These are phyloP conservation scores for Papilio elwesi DNA, from an alignment of 2,888 invertebrate species.

Conservation along the genomic window DNA sequence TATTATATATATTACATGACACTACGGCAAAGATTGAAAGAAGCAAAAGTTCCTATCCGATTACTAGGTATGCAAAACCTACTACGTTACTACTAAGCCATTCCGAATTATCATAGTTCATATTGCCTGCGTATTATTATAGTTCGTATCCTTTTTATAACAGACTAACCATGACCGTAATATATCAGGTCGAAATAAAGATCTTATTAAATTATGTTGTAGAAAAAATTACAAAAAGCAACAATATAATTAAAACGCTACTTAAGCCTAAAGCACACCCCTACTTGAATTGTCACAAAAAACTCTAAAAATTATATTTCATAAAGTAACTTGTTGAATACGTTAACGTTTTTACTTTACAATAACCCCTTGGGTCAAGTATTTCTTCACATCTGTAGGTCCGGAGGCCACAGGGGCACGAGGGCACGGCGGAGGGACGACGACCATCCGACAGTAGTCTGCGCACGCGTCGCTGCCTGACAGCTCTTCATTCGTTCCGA, in stretches of 20 bases:
- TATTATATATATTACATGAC: too few species aligned
- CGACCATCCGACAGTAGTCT: constrained; percentile 69
- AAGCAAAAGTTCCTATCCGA: too few species aligned
- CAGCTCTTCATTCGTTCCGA: constrained; percentile 71
- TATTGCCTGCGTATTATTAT: too few species aligned
- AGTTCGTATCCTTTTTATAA: too few species aligned
- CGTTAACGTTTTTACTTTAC: constrained; percentile 31
- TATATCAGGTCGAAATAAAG: too few species aligned
- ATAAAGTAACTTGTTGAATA: constrained; percentile 30
- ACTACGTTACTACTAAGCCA: too few species aligned
- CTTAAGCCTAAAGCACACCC: constrained; percentile 12
- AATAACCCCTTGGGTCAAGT: constrained; percentile 50
- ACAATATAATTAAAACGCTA: neutral
- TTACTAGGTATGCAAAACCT: too few species aligned
- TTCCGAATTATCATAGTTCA: too few species aligned
- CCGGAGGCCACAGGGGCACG: constrained; percentile 26
- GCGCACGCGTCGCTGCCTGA: constrained; percentile 67
- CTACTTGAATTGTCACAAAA: constrained; percentile 21
- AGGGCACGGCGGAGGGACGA: constrained; percentile 46
- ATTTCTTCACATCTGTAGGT: constrained; percentile 48
- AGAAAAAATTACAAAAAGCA: neutral
- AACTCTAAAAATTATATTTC: constrained; percentile 13
- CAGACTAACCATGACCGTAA: too few species aligned
- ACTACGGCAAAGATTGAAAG: too few species aligned
- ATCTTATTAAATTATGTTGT: neutral